A percentile compares a stretch with the other conserved stretches of the same genome.
phyloP scores from a whole-genome alignment of 2,888 invertebrate species.

The Eurois occulta region DNA sequence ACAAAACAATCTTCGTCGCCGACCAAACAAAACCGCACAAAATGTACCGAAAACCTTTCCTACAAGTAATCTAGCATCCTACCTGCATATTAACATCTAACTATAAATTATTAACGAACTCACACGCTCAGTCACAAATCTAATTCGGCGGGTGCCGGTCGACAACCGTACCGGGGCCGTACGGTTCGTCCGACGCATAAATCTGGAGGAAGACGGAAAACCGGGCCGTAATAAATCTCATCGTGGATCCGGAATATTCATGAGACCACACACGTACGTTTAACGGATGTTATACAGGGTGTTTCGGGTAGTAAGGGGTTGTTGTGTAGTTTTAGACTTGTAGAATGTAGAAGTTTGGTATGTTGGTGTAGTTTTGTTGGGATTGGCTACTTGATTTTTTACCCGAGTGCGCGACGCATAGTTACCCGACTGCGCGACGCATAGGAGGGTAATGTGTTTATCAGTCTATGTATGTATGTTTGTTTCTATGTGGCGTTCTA shows the following conservation, averaged over 20 bases:
- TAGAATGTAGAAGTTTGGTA: background rate
- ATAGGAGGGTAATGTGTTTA: too few species aligned
- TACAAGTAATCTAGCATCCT: conserved; percentile 11
- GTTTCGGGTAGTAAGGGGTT: conserved; percentile 8
- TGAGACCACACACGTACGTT: conserved; percentile 67
- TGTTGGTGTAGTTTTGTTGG: background rate
- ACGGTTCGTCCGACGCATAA: conserved; percentile 69
- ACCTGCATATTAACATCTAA: conserved; percentile 53
- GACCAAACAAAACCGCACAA: background rate
- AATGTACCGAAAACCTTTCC: background rate
- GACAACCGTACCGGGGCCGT: conserved; percentile 56
- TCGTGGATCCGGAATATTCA: conserved; percentile 75
- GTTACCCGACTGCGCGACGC: too few species aligned
- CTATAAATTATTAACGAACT: conserved; percentile 56
- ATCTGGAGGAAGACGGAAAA: conserved; percentile 74
- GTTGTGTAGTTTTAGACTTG: conserved; percentile 16
- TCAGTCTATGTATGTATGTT: too few species aligned
- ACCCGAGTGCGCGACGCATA: too few species aligned
- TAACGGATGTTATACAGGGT: conserved; percentile 60
- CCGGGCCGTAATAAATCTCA: conserved; percentile 74
- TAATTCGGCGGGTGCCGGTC: conserved; percentile 68
- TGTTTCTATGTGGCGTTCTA: too few species aligned
- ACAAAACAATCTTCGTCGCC: background rate
- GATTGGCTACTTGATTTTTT: background rate
- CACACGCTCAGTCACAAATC: conserved; percentile 68